Evolutionary conservation across 92 coral and sea anemone genomes (phyloP).

Genomic region (Montipora capitata): DNA sequence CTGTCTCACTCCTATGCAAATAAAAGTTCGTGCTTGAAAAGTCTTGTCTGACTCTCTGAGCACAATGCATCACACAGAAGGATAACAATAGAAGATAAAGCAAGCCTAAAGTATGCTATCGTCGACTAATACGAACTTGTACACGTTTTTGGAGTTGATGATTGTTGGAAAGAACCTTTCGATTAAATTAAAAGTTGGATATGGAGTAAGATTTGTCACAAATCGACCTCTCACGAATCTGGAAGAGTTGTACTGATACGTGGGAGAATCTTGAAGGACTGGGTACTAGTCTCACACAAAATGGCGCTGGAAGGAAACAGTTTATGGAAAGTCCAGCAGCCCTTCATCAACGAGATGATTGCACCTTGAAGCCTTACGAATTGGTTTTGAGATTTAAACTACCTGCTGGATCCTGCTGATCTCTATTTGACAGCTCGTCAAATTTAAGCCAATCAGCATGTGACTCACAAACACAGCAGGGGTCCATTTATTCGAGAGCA

Average conservation of each 20-base stretch:
- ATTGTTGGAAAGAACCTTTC: neutral
- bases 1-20: too few relatives aligned
- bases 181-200: too few relatives aligned
- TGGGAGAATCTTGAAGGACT: neutral
- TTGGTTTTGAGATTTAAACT: neutral
- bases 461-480: too few relatives aligned
- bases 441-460: too few relatives aligned
- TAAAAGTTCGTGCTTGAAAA: too few relatives aligned
- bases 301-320: neutral
- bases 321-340: neutral
- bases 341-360: neutral
- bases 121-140: neutral
- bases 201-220: neutral
- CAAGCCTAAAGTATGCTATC: too few relatives aligned
- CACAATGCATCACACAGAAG: too few relatives aligned
- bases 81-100: too few relatives aligned
- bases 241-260: neutral
- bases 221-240: neutral
- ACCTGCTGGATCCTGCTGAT: neutral
- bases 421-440: too few relatives aligned
- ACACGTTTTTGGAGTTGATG: neutral
- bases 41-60: too few relatives aligned
- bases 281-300: conserved; percentile 2
- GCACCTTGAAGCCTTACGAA: neutral
- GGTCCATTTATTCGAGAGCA: too few relatives aligned